phyloP scores from a whole-genome alignment of 1,140 invertebrate genomes.

The Trypoxylus dichotomus region DNA sequence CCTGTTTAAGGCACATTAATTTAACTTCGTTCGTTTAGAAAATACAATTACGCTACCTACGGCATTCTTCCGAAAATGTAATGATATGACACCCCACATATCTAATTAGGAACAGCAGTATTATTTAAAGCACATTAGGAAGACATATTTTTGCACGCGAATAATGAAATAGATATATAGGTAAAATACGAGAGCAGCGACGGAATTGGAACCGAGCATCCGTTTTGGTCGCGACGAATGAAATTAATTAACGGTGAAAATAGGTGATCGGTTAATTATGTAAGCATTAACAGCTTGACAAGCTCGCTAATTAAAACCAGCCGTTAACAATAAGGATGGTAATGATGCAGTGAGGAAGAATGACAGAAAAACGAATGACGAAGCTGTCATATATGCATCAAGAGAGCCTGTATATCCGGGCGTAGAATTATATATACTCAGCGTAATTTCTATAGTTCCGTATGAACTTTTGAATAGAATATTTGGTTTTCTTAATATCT shows the following conservation, averaged over 20 bases:
- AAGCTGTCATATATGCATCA: not conserved
- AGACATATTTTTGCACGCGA: not conserved
- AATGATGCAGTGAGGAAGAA: not conserved
- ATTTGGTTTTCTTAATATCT: too few species aligned
- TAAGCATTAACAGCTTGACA: not conserved
- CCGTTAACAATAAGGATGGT: not conserved
- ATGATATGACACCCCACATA: too few species aligned
- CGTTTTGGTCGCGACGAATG: not conserved
- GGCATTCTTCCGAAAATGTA: too few species aligned
- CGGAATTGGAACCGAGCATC: not conserved
- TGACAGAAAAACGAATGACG: not conserved
- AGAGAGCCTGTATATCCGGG: too few species aligned
- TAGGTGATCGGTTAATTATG: conserved; percentile 22
- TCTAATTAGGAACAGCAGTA: too few species aligned
- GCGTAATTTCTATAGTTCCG: too few species aligned
- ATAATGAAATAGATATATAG: not conserved
- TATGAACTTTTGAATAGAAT: too few species aligned
- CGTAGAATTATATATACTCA: too few species aligned
- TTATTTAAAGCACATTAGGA: not conserved
- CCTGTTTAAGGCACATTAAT: too few species aligned
- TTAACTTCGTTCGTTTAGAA: too few species aligned
- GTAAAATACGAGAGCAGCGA: not conserved
- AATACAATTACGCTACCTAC: too few species aligned
- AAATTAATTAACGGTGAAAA: conserved; percentile 14
- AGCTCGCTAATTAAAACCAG: conserved; percentile 9